Base-by-base conservation (phyloP, 2,113 vertebrate genomes). In the Leucopternis melanops region DNA sequence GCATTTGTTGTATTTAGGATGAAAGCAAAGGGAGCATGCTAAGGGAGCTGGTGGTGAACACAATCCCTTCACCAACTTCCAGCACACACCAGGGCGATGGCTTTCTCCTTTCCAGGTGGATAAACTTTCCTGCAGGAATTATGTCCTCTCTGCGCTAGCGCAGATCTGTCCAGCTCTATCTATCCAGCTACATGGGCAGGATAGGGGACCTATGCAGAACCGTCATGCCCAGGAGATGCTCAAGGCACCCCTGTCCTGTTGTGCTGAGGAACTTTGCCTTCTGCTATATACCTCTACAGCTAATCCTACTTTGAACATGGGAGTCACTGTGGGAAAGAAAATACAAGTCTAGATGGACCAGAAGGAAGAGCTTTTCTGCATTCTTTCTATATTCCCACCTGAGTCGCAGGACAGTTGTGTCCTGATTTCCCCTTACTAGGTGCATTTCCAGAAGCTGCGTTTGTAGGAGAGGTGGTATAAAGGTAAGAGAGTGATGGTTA, bases 211-310 rank as follows among this genome's bases (percentile, higher is more conserved):
- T 44, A 11, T 73, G 27, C 16, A 77, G 36, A 82, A 9, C 17
- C 1, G 0, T 61, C 25, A 7, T 8, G 18, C 10, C 22, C 1
- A 2, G 49, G 17, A 58, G 36, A 22, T 58, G 16, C 44, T 61
- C 36, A 34, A 40, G 40, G 31, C 45, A 61, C 11, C 8, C 31
- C 34, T 49, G 16, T 32, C 42, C 22, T 10, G 0, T n/a, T 77
- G 25, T 66, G 32, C 27, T 57, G 5, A 0, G 8, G 9, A 77
- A 10, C 18, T 88, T 49, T 44, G 45, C 13, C n/a, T 73, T 49
- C 27, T 55, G 32, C 34, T 45, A 5, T 16, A 27, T 16, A 34
- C 8, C 13, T 57, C 34, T 32, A 9, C 8, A 6, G 10, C 19
- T 65, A n/a, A 55, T 23, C 47, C 78, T 59, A 32, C 25, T 36